Base-by-base conservation (phyloP, 30 jellyfish, hydroid and myxozoan species). In the Calvadosia cruxmelitensis region DNA sequence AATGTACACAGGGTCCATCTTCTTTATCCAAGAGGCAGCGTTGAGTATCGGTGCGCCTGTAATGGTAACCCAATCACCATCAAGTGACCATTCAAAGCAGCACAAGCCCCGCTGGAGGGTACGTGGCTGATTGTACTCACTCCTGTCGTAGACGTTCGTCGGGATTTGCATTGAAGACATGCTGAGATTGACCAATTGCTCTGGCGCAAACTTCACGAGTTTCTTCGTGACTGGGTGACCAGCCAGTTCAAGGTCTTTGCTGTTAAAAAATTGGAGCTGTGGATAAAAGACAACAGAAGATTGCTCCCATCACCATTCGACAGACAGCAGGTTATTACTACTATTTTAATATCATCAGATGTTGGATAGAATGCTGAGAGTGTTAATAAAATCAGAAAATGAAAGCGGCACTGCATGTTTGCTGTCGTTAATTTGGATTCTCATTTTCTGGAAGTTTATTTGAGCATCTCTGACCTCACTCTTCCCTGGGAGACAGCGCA, bases 221-320 rank as follows among this genome's bases (percentile, higher is more conserved):
- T 1, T 53, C 52, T 63, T 50, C 66, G 71, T 65, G 50, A 63
- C 26, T 29, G 83, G 78, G 27, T 74, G 33, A 0, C 74, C 83
- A 5, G 83, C 63, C 33, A 42, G 66, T 27, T 79, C 65, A 53
- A 36, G 51, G 35, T 79, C 83, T 49, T 79, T 79, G 66, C 61
- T 70, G 33, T 79, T 64, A 33, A 79, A 79, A 73, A 79, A 79
- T 63, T n/a, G 66, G 29, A 79, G 64, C 92, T 79, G 64, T 20
- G 33, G 24, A 52, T 24, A 10, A 12, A 68, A 68, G 31, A 28
- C 25, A 53, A 16, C 53, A 20, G 12, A 10, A 42, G 20, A 42
- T 42, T 42, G 20, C 20, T 5, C 20, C 20, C 57, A 42, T 42
- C 15, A 42, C 57, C 10, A 5, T 42, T 42, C 10, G 57, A 20